Percentiles rank a stretch among this genome's conserved stretches.
Conservation (phyloP, 2,888 invertebrate species). For the Lomographa bimaculata region DNA sequence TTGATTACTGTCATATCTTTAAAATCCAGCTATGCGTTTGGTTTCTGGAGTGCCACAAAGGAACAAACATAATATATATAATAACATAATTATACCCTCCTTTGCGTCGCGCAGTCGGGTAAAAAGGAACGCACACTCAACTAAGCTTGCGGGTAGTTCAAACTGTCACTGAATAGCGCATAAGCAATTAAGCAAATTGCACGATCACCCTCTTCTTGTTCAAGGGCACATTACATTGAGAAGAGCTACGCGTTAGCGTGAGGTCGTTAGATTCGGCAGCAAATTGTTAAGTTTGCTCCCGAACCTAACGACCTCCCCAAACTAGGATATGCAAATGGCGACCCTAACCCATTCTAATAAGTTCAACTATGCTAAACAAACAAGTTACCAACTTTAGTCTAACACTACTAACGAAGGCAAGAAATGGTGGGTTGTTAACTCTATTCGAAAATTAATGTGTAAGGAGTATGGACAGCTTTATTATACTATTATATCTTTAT, state of each 20-base stretch:
- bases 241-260: slow-evolving; percentile 1
- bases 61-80: no score
- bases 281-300: slow-evolving; percentile 13
- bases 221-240: neutral
- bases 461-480: neutral
- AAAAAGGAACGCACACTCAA: no score
- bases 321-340: slow-evolving; percentile 18
- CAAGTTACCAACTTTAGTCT: slow-evolving; percentile 13
- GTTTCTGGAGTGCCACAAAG: no score
- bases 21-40: no score
- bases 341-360: slow-evolving; percentile 17
- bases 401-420: slow-evolving; percentile 13
- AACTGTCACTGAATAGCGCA: no score
- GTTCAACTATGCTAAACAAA: slow-evolving; percentile 18
- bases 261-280: slow-evolving; percentile 2
- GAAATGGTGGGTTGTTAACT: neutral
- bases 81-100: no score
- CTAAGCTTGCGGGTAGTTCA: no score
- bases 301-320: slow-evolving; percentile 7
- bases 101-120: no score
- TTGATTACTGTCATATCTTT: no score
- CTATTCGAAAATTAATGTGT: neutral
- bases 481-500: no score
- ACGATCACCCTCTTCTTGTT: neutral
- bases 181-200: slow-evolving; percentile 1